Base-by-base conservation (phyloP, 2,888 invertebrate species). In the Mechanitis mazaeus region DNA sequence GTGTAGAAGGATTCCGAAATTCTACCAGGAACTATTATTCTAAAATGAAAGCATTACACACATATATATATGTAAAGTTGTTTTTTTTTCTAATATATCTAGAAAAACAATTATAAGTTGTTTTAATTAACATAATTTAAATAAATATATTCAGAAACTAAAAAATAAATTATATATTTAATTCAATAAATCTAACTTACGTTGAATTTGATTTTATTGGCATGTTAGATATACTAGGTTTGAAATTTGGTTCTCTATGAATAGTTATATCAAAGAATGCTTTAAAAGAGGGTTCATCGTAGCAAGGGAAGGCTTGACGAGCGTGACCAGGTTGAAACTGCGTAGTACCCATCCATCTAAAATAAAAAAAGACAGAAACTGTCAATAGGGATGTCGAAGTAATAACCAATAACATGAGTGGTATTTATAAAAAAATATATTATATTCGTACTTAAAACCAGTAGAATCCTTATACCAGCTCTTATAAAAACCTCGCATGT, bases 261-360 rank as follows among this genome's bases (percentile, higher is more conserved):
- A 97, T 92, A 59, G 91, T 93, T 33, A 97, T 91, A 6, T 91
- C 91, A 68, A 96, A 97, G 4, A 85, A 92, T 0, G 96, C 94
- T 77, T 96, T 96, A 75, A 95, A 94, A 20, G 91, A 91, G 2
- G 97, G 97, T 69, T 97, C 96, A 74, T 97, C 97, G 74, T 96
- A 95, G 78, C 96, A 96, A 5, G 97, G 97, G 77, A 97, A 97
- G 0, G 95, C 96, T 73, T 93, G 91, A 50, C 96, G 91, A 0
- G 96, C 96, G 72, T 95, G 93, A 0, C 93, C 94, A 0, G 95
- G 93, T 66, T 96, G 94, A 75, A 96, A 95, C 74, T 96, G 96
- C 0, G 96, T 96, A 5, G 94, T 93, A 1, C 92, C 94, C 81
- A 96, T 91, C 93, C 93, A 94, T 77, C 95, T 96, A 45, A 33